Conservation (phyloP, 2,113 vertebrate species). For the Merops nubicus region DNA sequence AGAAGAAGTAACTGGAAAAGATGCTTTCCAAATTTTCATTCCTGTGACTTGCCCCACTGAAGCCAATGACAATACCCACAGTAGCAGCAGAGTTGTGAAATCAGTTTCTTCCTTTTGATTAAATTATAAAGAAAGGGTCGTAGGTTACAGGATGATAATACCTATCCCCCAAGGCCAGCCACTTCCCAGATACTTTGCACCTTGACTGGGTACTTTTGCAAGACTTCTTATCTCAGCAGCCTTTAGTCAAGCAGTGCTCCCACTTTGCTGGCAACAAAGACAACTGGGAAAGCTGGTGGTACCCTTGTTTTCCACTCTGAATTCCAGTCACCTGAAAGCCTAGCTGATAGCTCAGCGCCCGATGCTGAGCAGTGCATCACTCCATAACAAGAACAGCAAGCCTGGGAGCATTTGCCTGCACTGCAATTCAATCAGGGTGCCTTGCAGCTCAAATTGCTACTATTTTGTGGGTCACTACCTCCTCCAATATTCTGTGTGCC, state of each 20-base stretch:
- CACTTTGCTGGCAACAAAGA: constrained; percentile 6
- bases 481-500: constrained; percentile 78
- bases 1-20: not conserved
- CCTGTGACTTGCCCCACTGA: not conserved
- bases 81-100: not conserved
- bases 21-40: not conserved
- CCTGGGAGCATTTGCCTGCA: constrained; percentile 19
- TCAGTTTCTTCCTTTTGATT: not conserved
- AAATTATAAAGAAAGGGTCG: not conserved
- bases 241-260: not conserved
- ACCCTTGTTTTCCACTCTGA: not conserved
- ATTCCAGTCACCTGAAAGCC: not conserved
- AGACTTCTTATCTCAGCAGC: not conserved
- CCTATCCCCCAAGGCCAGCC: not conserved
- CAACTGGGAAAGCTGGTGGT: not conserved
- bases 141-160: not conserved
- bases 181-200: not conserved
- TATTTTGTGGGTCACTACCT: constrained; percentile 75
- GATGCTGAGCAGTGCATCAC: not conserved
- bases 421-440: constrained; percentile 56
- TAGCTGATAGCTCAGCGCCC: not conserved
- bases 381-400: not conserved
- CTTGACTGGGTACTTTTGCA: not conserved
- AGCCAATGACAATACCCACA: not conserved
- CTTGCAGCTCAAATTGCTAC: constrained; percentile 65